Evolutionary conservation across 2,113 vertebrate genomes (phyloP).

Genomic region (Hemiprocne comata): DNA sequence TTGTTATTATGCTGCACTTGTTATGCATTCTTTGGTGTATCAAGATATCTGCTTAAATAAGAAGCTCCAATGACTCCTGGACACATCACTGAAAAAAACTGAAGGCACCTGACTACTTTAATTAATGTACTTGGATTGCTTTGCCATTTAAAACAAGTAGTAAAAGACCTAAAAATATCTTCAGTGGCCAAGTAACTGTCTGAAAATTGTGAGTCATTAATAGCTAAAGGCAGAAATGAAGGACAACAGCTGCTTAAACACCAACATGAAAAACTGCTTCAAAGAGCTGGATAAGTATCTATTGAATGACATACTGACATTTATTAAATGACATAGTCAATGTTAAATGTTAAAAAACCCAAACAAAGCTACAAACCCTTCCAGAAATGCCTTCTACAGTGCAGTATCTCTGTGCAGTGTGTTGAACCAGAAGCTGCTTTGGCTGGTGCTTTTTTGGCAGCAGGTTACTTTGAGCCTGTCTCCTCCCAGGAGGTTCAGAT

Average conservation of each 20-base stretch:
- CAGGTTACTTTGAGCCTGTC: neutral
- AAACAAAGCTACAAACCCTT: neutral
- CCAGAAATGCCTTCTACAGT: neutral
- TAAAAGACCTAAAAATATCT: slow-evolving; percentile 51
- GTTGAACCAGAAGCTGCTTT: neutral
- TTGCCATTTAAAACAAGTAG: slow-evolving; percentile 36
- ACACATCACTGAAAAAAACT: neutral
- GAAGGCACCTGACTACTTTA: slow-evolving; percentile 9
- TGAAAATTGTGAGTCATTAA: slow-evolving; percentile 58
- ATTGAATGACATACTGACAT: neutral
- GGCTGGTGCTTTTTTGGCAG: neutral
- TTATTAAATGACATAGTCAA: neutral
- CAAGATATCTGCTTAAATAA: neutral
- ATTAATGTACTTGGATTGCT: slow-evolving; percentile 40
- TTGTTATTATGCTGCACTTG: neutral
- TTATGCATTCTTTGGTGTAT: neutral
- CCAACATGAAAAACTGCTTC: neutral
- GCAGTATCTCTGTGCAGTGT: neutral
- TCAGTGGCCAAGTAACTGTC: slow-evolving; percentile 41
- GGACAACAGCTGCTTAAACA: slow-evolving; percentile 30
- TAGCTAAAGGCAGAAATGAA: slow-evolving; percentile 39
- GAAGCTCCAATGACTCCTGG: neutral
- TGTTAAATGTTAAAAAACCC: neutral
- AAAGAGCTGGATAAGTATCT: neutral
- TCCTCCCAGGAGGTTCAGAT: neutral